A percentile compares a stretch with the other conserved stretches of the same genome.
Evolutionary conservation across 2,113 vertebrate species (phyloP).

Genomic region (Pelecanoides urinatrix): DNA sequence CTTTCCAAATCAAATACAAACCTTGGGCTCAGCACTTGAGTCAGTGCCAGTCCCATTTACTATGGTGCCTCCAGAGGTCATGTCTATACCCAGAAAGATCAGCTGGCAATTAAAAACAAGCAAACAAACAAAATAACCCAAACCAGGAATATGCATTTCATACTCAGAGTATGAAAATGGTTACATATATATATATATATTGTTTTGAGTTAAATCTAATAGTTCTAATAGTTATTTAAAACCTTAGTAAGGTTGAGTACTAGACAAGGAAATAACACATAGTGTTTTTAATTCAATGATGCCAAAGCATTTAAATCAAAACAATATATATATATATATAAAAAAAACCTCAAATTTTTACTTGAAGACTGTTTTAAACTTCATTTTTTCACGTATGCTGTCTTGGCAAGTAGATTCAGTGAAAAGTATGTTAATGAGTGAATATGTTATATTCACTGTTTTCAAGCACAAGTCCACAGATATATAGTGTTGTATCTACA

Average conservation of each 20-base stretch:
- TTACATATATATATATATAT: background rate
- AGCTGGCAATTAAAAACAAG: background rate
- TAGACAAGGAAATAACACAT: too few relatives aligned
- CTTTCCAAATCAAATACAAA: background rate
- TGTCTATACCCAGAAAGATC: background rate
- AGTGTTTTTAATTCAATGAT: too few relatives aligned
- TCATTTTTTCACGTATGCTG: background rate
- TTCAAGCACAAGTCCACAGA: background rate
- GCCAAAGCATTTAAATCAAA: too few relatives aligned
- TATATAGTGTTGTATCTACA: background rate
- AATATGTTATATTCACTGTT: background rate
- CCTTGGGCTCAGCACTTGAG: background rate
- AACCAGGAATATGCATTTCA: background rate
- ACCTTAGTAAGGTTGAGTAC: too few relatives aligned
- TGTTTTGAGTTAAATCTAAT: too few relatives aligned
- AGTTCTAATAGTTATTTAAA: too few relatives aligned
- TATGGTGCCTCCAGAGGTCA: background rate
- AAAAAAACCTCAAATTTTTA: background rate
- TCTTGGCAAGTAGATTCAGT: background rate
- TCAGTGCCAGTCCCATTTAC: background rate
- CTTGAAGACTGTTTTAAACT: background rate
- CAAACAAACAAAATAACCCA: background rate
- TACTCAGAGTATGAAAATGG: background rate
- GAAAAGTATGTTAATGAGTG: background rate
- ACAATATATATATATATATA: too few relatives aligned